phyloP scores from a whole-genome alignment of 2,888 invertebrate genomes.

The Caradrina clavipalpis region DNA sequence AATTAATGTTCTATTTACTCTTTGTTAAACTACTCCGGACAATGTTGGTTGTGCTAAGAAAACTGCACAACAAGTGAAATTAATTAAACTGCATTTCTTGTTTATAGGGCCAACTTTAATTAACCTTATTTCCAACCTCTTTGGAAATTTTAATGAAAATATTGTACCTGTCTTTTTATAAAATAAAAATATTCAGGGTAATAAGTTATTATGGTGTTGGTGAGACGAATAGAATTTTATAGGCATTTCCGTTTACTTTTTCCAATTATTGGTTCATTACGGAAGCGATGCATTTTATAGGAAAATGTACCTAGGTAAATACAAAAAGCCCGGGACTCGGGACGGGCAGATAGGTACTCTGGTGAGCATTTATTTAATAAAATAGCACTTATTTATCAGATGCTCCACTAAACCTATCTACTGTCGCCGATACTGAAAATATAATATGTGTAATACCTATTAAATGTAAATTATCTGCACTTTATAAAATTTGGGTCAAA shows the following conservation, averaged over 20 bases:
- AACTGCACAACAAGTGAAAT: neutral
- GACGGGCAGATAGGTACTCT: too few species aligned
- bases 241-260: too few species aligned
- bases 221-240: neutral
- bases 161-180: neutral
- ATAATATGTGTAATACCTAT: neutral
- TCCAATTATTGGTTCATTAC: too few species aligned
- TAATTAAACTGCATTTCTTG: neutral
- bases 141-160: neutral
- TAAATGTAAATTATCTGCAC: neutral
- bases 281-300: too few species aligned
- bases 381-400: too few species aligned
- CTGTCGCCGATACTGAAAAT: too few species aligned
- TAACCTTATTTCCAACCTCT: slow-evolving; percentile 2
- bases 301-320: too few species aligned
- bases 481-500: neutral
- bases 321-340: neutral
- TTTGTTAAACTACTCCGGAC: neutral
- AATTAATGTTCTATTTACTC: neutral
- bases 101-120: neutral
- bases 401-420: too few species aligned
- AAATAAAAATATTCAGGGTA: neutral
- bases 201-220: too few species aligned
- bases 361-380: too few species aligned
- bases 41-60: neutral